phyloP scores from a whole-genome alignment of 2,797 vertebrate species.

The Pseudopleuronectes americanus region DNA sequence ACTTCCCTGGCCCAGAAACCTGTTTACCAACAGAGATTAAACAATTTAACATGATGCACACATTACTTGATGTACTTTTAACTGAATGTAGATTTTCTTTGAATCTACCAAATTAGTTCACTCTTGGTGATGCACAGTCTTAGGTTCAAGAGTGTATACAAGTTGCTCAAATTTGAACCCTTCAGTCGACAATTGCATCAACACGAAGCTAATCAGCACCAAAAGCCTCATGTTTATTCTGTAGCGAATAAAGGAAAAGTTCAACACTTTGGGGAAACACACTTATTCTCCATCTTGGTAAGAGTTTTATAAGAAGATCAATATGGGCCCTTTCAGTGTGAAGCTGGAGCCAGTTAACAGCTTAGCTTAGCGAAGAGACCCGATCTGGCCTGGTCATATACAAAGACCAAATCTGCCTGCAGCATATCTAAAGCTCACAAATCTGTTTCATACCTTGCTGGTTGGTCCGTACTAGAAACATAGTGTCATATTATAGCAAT shows the following conservation, averaged over 20 bases:
- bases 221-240: neutral
- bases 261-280: neutral
- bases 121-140: neutral
- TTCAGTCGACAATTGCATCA: neutral
- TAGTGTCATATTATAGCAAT: too few relatives aligned
- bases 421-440: too few relatives aligned
- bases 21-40: constrained; percentile 55
- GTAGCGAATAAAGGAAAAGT: neutral
- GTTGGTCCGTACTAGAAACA: too few relatives aligned
- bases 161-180: neutral
- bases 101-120: neutral
- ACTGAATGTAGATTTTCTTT: too few relatives aligned
- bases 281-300: too few relatives aligned
- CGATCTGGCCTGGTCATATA: too few relatives aligned
- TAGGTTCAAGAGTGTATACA: neutral
- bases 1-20: constrained; percentile 97
- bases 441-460: too few relatives aligned
- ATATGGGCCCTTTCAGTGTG: too few relatives aligned
- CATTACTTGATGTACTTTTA: neutral
- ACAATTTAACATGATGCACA: neutral
- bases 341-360: too few relatives aligned
- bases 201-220: neutral
- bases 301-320: too few relatives aligned
- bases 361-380: too few relatives aligned
- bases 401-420: too few relatives aligned